Evolutionary conservation across 2,797 vertebrate genomes (phyloP).

Genomic region (Protonibea diacanthus): DNA sequence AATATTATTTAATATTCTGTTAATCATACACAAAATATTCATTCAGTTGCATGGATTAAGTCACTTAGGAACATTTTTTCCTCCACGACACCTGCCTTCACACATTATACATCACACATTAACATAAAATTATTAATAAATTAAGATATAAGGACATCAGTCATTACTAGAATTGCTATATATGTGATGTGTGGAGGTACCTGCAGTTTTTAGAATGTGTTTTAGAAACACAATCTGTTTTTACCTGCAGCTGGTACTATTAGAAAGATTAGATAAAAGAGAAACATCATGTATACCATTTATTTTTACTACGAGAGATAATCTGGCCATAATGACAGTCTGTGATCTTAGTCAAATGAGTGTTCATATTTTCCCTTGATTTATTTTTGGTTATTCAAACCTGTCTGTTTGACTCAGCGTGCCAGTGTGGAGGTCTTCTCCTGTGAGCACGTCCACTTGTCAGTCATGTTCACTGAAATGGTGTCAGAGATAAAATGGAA

Average conservation of each 20-base stretch:
- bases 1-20: background rate
- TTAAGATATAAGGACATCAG: no score
- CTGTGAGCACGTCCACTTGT: background rate
- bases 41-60: no score
- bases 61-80: no score
- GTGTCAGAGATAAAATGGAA: background rate
- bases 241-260: background rate
- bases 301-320: background rate
- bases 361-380: background rate
- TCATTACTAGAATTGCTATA: no score
- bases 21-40: background rate
- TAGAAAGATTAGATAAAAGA: background rate
- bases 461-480: background rate
- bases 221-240: background rate
- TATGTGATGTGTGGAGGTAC: background rate
- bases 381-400: background rate
- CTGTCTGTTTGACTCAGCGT: background rate
- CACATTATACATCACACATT: background rate
- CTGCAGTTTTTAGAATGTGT: background rate
- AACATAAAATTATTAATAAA: background rate
- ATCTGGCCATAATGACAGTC: background rate
- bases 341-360: background rate
- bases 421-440: background rate
- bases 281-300: background rate
- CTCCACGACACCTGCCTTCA: no score